phyloP scores from a whole-genome alignment of 2,797 vertebrate genomes.

The Halcyon smyrnensis region DNA sequence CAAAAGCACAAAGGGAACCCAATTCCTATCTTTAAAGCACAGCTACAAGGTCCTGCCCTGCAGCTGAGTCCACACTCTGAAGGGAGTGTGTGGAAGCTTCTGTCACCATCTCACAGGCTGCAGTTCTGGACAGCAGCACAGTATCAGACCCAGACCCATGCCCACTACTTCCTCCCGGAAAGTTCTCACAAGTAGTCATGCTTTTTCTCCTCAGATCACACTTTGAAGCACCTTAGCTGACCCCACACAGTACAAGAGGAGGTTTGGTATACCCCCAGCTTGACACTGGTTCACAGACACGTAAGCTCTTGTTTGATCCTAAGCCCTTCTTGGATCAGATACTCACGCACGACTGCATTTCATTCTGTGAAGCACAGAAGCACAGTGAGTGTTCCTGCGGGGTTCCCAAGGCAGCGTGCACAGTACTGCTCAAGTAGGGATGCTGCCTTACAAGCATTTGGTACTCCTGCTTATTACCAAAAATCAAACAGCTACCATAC shows the following conservation, averaged over 20 bases:
- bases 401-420: not conserved
- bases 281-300: not conserved
- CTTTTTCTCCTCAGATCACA: not conserved
- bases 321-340: not conserved
- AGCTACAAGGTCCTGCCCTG: not conserved
- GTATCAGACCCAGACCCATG: not conserved
- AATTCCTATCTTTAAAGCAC: not conserved
- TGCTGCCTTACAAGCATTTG: not conserved
- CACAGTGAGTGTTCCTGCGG: rapidly evolving
- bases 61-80: not conserved
- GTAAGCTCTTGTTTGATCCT: not conserved
- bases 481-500: not conserved
- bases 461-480: not conserved
- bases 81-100: not conserved
- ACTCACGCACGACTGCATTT: not conserved
- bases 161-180: not conserved
- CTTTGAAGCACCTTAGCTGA: not conserved
- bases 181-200: not conserved
- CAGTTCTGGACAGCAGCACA: not conserved
- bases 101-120: rapidly evolving
- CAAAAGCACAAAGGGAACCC: not conserved
- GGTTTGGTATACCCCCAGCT: not conserved
- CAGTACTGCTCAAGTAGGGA: not conserved
- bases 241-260: not conserved
- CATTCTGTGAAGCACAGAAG: not conserved